A percentile compares a stretch with the other conserved stretches of the same genome.
phyloP scores from a whole-genome alignment of 2,797 vertebrate species.

The Saguinus oedipus region DNA sequence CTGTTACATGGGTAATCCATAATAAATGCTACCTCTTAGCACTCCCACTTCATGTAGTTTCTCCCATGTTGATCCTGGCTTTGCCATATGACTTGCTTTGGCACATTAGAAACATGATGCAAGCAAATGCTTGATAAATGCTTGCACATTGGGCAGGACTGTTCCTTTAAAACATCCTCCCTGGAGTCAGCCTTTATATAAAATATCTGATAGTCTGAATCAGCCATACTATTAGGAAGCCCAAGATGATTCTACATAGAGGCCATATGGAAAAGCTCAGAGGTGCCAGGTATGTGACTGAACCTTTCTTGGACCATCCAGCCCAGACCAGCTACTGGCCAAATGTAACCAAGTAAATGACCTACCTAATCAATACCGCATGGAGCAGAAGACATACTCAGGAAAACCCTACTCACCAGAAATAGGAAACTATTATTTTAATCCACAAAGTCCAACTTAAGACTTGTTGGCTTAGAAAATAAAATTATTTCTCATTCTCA shows the following conservation, averaged over 20 bases:
- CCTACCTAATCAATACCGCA: not conserved
- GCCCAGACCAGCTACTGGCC: not conserved
- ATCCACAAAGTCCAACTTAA: not conserved
- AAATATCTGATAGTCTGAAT: not conserved
- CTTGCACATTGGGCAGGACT: not conserved
- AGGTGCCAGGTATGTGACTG: not conserved
- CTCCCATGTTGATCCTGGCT: not conserved
- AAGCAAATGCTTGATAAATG: not conserved
- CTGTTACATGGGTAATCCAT: not conserved
- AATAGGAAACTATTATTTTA: not conserved
- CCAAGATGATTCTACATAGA: not conserved
- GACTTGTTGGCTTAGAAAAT: not conserved
- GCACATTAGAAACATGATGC: not conserved
- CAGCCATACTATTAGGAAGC: not conserved
- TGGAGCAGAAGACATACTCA: not conserved
- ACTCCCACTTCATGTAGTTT: not conserved
- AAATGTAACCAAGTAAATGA: not conserved
- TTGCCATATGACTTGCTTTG: not conserved
- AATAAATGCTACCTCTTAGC: not conserved
- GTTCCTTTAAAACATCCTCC: not conserved
- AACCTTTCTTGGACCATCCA: not conserved
- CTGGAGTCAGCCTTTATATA: not conserved
- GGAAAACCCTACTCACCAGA: not conserved
- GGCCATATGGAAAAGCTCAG: not conserved
- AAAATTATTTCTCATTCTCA: constrained; percentile 36